Base-by-base conservation (phyloP, 2,888 invertebrate species). In the Thereva nobilitata region DNA sequence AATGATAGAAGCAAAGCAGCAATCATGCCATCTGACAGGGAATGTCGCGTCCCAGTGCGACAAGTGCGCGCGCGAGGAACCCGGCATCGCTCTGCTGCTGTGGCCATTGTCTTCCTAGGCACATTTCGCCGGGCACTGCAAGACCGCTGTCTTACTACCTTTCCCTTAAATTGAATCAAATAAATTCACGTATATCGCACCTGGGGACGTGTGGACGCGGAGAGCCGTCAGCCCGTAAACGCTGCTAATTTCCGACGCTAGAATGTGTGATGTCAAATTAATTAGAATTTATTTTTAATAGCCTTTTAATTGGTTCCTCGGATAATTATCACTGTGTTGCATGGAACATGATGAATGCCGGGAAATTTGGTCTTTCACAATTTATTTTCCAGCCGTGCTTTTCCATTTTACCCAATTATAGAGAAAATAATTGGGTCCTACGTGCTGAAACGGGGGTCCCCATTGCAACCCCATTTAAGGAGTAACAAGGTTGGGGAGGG, bases 91-190 rank as follows among this genome's bases (percentile, higher is more conserved):
- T 23, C 61, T 12, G 37, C 37, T 40, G 35, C 50, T 9, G 40
- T 10, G 10, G 38, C 37, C 50, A 50, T 61, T 61, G 34, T 34
- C 12, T 61, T 45, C 38, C 47, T 59, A 59, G 38, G 47, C 47
- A 59, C 57, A 59, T 59, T 59, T 47, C n/a, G 47, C 45, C 47
- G 41, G 40, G 38, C 12, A 35, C 57, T 47, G 38, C 42, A 56
- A 35, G 41, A 40, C 49, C 61, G 50, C 23, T 37, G 50, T 41
- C 35, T 23, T 40, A 34, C 40, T 41, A 50, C 41, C 50, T 61
- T 50, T 61, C 61, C 50, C 61, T 61, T 50, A 50, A 61, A 61
- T 40, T 61, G 47, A 50, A 61, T 50, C 49, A 47, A 45, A 61
- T 50, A 40, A 12, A 50, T 50, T 61, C 61, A 61, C 61, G 61